Evolutionary conservation across 2,888 invertebrate species (phyloP).

Genomic region (Eulithis testata): DNA sequence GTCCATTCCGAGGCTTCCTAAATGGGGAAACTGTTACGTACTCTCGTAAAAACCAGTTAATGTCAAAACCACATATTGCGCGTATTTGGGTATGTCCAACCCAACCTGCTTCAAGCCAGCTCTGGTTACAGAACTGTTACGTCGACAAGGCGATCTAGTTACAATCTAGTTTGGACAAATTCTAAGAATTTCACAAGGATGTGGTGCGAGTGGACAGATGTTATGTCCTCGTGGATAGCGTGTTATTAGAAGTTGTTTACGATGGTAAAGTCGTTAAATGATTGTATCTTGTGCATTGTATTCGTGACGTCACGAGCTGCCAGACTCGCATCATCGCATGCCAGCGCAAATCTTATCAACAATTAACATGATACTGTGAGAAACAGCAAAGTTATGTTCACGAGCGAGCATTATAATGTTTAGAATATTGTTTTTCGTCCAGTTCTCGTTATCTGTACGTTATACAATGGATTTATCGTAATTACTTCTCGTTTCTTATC

Average conservation of each 20-base stretch:
- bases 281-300: slow-evolving; percentile 3
- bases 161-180: not conserved
- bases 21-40: slow-evolving; percentile 14
- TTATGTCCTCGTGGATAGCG: not conserved
- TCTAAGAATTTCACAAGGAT: not conserved
- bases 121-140: too few relatives aligned
- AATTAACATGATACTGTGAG: slow-evolving; percentile 43
- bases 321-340: slow-evolving; percentile 4
- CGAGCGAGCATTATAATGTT: slow-evolving; percentile 7
- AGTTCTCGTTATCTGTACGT: slow-evolving; percentile 20
- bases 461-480: slow-evolving; percentile 24
- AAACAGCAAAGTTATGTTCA: slow-evolving; percentile 31
- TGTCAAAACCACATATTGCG: not conserved
- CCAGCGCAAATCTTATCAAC: slow-evolving; percentile 25
- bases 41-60: not conserved
- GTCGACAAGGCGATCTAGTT: too few relatives aligned
- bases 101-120: too few relatives aligned
- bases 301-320: slow-evolving; percentile 21
- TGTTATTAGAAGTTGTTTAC: not conserved
- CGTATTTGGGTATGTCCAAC: not conserved
- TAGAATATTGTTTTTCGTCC: slow-evolving; percentile 18
- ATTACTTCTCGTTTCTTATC: slow-evolving; percentile 30
- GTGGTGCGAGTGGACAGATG: not conserved
- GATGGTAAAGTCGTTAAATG: not conserved
- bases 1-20: slow-evolving; percentile 36